A percentile compares a stretch with the other conserved stretches of the same genome.
Conservation (phyloP, 2,113 vertebrate genomes). For the Cheilinus undulatus region DNA sequence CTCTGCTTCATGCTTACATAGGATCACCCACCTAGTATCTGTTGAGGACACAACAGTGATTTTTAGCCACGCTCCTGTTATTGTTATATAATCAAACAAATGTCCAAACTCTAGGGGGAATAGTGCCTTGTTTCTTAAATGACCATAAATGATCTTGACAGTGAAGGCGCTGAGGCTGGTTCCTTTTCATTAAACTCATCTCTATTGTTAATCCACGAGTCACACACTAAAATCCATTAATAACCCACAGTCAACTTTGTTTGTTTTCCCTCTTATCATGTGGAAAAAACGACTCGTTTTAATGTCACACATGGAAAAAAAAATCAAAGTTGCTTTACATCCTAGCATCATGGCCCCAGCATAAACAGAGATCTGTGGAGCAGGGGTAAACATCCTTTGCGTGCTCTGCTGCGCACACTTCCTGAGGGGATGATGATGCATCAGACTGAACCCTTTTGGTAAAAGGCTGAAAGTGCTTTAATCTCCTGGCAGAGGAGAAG, state of each 20-base stretch:
- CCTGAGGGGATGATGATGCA: slow-evolving; percentile 69
- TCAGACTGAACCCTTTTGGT: slow-evolving; percentile 38
- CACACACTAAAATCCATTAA: slow-evolving; percentile 53
- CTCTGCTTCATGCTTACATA: no score
- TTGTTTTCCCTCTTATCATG: slow-evolving; percentile 69
- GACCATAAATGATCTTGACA: slow-evolving; percentile 1
- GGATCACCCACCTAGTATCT: no score
- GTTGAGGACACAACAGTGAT: no score
- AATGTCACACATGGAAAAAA: slow-evolving; percentile 47
- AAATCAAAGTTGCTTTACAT: slow-evolving; percentile 44
- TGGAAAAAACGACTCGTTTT: slow-evolving; percentile 74
- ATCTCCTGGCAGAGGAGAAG: slow-evolving; percentile 12
- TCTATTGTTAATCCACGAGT: slow-evolving; percentile 33
- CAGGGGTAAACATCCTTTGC: slow-evolving; percentile 77
- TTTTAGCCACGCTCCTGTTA: no score
- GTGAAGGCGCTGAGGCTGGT: slow-evolving; percentile 9
- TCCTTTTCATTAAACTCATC: slow-evolving; percentile 12
- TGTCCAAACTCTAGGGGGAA: no score
- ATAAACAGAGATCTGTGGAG: slow-evolving; percentile 77
- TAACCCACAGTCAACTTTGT: slow-evolving; percentile 63
- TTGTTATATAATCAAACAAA: no score
- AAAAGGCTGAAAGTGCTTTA: slow-evolving; percentile 44
- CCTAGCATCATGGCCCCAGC: slow-evolving; percentile 63
- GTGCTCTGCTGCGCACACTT: slow-evolving; percentile 74
- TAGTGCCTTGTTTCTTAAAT: no score